Evolutionary conservation across 2,888 invertebrate genomes (phyloP), one percentile per base, ranked within the genome.

Genomic region (Cheilosia scutellata): DNA sequence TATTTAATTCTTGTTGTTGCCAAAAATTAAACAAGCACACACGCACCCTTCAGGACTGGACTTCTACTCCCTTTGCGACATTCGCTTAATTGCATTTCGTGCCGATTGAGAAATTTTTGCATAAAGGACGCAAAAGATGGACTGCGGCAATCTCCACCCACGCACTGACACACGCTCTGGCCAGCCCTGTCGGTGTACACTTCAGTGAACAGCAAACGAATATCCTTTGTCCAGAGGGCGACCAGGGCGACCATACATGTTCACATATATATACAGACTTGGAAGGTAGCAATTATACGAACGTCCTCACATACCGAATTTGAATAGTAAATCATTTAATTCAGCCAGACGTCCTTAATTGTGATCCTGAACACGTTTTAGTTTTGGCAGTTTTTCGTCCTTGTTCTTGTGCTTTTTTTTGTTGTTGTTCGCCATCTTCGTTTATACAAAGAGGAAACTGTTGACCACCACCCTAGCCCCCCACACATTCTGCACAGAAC

Each of bases 301-400:
- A 66, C 76, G 76, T 78, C 62, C 83, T 83, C 68, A 77, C 79
- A 80, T 86, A 74, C 76, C 80, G 82, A 87, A 89, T 89, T 89
- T 89, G 88, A 88, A 89, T 89, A 89, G 88, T 89, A 88, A 88
- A 88, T 89, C 88, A 88, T 88, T 87, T 88, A 88, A 88, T 87
- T 87, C 87, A 82, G 80, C 87, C 88, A 88, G 88, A 88, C 88
- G 78, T 88, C 87, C 88, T 89, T 88, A 89, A 89, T 89, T 89
- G 88, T 89, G 87, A 89, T 89, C 89, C 89, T 68, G 79, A 72
- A 88, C 89, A 89, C 89, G 89, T 89, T 88, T 87, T 58, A 71
- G 58, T 71, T 71, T 70, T 82, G 60, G 87, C 68, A 82, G 86
- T 87, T 70, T 62, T 57, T 74, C 80, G 51, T 82, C 63, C 62